These are phyloP conservation scores for Cotesia typhae DNA, from an alignment of 1,140 invertebrate genomes.

Conservation along the genomic window DNA sequence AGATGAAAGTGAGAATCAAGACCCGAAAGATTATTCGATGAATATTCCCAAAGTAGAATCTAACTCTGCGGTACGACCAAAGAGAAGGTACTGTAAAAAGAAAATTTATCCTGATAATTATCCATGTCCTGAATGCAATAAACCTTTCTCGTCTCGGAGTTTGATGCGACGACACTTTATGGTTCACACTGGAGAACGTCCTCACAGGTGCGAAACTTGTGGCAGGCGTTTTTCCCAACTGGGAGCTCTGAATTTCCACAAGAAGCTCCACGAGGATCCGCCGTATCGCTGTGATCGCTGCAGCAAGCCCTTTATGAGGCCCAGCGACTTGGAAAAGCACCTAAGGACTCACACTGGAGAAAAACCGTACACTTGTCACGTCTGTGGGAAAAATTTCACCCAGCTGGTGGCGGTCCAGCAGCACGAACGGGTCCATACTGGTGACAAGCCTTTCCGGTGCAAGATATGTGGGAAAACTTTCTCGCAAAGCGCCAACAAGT, in stretches of 20 bases:
- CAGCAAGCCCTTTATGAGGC: conserved; percentile 62
- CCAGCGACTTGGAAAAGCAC: conserved; percentile 65
- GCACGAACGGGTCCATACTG: conserved; percentile 72
- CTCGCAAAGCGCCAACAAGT: conserved; percentile 67
- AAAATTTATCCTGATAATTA: conserved; percentile 13
- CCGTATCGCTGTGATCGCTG: conserved; percentile 58
- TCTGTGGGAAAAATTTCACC: conserved; percentile 65
- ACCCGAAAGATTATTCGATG: neutral
- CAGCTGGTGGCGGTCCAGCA: conserved; percentile 73
- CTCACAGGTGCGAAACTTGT: conserved; percentile 38
- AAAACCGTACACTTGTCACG: conserved; percentile 56
- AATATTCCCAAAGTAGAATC: neutral
- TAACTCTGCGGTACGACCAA: neutral
- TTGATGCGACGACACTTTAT: conserved; percentile 34
- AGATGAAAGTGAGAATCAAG: conserved; percentile 1
- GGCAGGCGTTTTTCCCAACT: conserved; percentile 36
- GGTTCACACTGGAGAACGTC: conserved; percentile 39
- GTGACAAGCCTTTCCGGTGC: conserved; percentile 69
- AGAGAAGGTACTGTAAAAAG: conserved; percentile 15
- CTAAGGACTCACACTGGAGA: conserved; percentile 64
- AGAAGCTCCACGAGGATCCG: conserved; percentile 37
- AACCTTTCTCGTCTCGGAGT: conserved; percentile 24
- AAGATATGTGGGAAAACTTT: conserved; percentile 74
- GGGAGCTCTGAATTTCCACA: conserved; percentile 40
- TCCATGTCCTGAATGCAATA: conserved; percentile 23